phyloP scores from a whole-genome alignment of 2,888 invertebrate species.

The Torymus auratus region DNA sequence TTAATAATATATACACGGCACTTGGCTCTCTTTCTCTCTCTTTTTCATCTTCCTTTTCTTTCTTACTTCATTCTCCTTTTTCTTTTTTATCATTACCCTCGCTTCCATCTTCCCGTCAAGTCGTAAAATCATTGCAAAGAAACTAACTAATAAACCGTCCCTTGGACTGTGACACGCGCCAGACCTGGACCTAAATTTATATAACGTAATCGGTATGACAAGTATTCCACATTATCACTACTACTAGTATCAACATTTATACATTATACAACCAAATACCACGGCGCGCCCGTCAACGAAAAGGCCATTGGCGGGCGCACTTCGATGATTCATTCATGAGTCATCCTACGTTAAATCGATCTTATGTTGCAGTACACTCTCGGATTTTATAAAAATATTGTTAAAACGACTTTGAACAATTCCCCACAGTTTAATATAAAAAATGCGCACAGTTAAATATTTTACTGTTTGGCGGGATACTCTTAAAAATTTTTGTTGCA shows the following conservation, averaged over 20 bases:
- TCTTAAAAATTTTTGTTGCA: no score
- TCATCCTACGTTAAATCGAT: constrained; percentile 55
- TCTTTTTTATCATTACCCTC: constrained; percentile 25
- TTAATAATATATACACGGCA: constrained; percentile 68
- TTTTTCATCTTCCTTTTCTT: constrained; percentile 26
- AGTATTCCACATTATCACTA: constrained; percentile 72
- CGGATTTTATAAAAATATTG: constrained; percentile 3
- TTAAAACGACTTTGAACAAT: no score
- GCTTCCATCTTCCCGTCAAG: constrained; percentile 33
- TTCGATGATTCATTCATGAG: constrained; percentile 51
- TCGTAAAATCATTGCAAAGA: constrained; percentile 52
- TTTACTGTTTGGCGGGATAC: no score
- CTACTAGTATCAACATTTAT: constrained; percentile 76
- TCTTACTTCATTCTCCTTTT: constrained; percentile 12
- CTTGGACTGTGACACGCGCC: constrained; percentile 40
- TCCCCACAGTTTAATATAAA: no score
- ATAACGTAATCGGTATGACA: constrained; percentile 67
- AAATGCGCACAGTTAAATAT: not conserved
- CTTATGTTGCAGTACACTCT: constrained; percentile 41
- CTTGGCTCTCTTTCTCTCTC: constrained; percentile 58
- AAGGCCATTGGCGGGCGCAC: constrained; percentile 34
- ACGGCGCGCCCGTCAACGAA: constrained; percentile 25
- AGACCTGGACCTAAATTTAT: constrained; percentile 53
- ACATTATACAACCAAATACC: constrained; percentile 72
- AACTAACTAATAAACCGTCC: constrained; percentile 53